Percentiles rank a stretch among this genome's conserved stretches.
phyloP scores from a whole-genome alignment of 2,888 invertebrate species.

The Megastigmus dorsalis region DNA sequence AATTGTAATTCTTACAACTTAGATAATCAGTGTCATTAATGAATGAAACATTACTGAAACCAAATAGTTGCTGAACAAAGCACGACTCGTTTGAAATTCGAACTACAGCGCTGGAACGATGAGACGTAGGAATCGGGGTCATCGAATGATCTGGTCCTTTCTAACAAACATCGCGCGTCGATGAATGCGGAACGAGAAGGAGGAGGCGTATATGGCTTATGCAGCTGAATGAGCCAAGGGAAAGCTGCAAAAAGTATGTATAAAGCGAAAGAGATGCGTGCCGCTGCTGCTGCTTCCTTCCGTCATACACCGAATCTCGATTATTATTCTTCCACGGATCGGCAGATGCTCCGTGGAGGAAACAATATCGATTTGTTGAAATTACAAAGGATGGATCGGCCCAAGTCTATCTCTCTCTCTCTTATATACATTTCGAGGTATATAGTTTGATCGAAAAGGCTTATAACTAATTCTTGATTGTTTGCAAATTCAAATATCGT shows the following conservation, averaged over 20 bases:
- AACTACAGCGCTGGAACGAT: too few species aligned
- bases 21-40: too few species aligned
- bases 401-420: too few species aligned
- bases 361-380: constrained; percentile 20
- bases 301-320: not conserved
- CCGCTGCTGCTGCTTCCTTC: constrained; percentile 15
- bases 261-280: not conserved
- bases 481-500: too few species aligned
- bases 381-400: not conserved
- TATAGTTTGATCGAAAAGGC: too few species aligned
- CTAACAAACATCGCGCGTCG: constrained; percentile 15
- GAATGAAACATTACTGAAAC: too few species aligned
- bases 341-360: constrained; percentile 18
- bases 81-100: too few species aligned
- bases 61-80: too few species aligned
- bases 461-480: too few species aligned
- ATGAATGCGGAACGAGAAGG: not conserved
- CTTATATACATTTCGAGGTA: too few species aligned
- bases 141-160: constrained; percentile 10
- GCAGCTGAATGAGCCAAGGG: not conserved
- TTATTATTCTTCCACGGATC: not conserved
- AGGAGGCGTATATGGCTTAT: not conserved
- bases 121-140: constrained; percentile 4
- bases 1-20: too few species aligned
- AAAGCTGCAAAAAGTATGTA: not conserved